These are phyloP conservation scores for Tipula lateralis DNA, from an alignment of 2,888 invertebrate genomes.

Conservation along the genomic window DNA sequence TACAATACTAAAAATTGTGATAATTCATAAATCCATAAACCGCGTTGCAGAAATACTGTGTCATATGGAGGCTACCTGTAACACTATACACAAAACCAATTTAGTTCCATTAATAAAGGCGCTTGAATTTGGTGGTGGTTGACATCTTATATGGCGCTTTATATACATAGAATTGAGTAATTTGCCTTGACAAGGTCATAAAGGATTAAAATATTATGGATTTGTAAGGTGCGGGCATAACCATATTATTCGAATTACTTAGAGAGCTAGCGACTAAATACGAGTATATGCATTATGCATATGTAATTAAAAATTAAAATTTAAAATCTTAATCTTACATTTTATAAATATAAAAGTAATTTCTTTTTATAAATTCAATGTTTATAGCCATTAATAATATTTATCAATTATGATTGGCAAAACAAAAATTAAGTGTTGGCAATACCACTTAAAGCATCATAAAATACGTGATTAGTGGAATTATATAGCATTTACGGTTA, in stretches of 20 bases:
- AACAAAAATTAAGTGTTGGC: neutral
- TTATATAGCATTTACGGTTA: neutral
- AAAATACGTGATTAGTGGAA: neutral
- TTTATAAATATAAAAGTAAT: neutral
- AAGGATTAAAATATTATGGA: neutral
- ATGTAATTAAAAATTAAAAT: neutral
- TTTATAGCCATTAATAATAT: neutral
- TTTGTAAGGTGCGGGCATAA: neutral
- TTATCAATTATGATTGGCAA: neutral
- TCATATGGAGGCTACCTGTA: no score
- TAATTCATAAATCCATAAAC: no score
- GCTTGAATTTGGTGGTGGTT: neutral
- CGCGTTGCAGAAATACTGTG: no score
- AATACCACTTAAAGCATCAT: neutral
- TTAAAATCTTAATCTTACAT: neutral
- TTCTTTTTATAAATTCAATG: neutral
- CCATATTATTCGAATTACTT: neutral
- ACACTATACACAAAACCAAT: neutral
- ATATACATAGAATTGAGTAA: neutral
- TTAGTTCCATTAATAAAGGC: neutral
- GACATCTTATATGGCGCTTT: neutral
- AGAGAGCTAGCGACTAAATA: neutral
- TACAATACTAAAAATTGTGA: no score
- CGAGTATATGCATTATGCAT: no score
- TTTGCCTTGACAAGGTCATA: neutral